Percentiles rank a stretch among this genome's conserved stretches.
Evolutionary conservation across 2,113 vertebrate genomes (phyloP).

Genomic region (Xerus inauris): DNA sequence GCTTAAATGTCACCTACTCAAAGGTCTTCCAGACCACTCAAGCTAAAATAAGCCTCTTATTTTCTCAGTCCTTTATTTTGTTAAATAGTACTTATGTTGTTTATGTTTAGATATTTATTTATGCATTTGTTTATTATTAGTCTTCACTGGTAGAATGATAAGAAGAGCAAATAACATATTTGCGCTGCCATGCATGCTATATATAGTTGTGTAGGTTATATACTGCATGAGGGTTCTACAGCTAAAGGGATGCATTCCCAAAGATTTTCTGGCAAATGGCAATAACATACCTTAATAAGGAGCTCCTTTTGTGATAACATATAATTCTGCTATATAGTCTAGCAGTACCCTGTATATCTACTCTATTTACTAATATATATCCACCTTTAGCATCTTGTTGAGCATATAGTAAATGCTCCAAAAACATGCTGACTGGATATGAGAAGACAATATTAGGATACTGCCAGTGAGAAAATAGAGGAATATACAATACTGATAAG

Average conservation of each 20-base stretch:
- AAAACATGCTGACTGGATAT: not conserved
- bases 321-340: not conserved
- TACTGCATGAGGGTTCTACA: not conserved
- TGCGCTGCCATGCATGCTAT: not conserved
- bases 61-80: not conserved
- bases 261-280: constrained; percentile 33
- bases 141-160: constrained; percentile 15
- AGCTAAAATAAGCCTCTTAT: constrained; percentile 20
- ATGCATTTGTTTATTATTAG: constrained; percentile 11
- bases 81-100: not conserved
- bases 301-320: not conserved
- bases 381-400: not conserved
- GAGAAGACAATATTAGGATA: constrained; percentile 35
- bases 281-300: not conserved
- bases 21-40: not conserved
- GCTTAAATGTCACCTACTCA: constrained; percentile 12
- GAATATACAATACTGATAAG: not conserved
- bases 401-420: not conserved
- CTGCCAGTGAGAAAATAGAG: not conserved
- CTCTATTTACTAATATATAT: not conserved
- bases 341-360: not conserved
- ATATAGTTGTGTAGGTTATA: not conserved
- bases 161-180: not conserved
- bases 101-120: not conserved
- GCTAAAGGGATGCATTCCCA: not conserved